These are phyloP conservation scores for Scaptomyza graminum DNA, from an alignment of 1,140 invertebrate genomes.

Conservation along the genomic window DNA sequence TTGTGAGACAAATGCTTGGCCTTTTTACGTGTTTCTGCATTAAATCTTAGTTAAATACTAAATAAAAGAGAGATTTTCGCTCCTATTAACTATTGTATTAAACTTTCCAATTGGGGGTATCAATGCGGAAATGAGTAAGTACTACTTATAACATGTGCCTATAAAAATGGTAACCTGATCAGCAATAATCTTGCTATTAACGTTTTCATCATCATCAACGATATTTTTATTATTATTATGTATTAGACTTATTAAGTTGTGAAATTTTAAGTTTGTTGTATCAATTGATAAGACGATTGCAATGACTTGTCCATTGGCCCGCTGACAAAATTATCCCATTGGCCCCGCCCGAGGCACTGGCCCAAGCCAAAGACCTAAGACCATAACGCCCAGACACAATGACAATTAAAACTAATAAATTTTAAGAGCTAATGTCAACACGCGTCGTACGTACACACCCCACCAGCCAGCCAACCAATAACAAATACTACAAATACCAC, in stretches of 20 bases:
- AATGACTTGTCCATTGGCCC: slow-evolving; percentile 24
- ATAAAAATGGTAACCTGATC: background rate
- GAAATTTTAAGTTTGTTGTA: background rate
- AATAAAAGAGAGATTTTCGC: no score
- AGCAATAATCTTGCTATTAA: background rate
- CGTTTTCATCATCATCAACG: background rate
- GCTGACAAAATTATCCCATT: slow-evolving; percentile 36
- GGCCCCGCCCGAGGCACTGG: slow-evolving; percentile 38
- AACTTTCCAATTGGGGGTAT: background rate
- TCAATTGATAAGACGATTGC: slow-evolving; percentile 13
- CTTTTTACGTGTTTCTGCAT: no score
- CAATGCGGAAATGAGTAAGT: background rate
- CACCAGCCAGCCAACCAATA: background rate
- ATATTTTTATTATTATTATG: background rate
- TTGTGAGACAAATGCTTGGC: no score
- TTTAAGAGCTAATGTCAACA: slow-evolving; percentile 77
- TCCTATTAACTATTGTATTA: no score
- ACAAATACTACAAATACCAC: background rate
- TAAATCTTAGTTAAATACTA: no score
- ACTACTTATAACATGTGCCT: no score
- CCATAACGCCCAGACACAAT: slow-evolving; percentile 39
- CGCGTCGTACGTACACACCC: slow-evolving; percentile 47
- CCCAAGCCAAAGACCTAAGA: slow-evolving; percentile 32
- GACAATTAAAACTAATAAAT: slow-evolving; percentile 76
- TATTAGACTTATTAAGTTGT: background rate